Base-by-base conservation (phyloP, 2,797 vertebrate species). In the Emydoidea blandingii region DNA sequence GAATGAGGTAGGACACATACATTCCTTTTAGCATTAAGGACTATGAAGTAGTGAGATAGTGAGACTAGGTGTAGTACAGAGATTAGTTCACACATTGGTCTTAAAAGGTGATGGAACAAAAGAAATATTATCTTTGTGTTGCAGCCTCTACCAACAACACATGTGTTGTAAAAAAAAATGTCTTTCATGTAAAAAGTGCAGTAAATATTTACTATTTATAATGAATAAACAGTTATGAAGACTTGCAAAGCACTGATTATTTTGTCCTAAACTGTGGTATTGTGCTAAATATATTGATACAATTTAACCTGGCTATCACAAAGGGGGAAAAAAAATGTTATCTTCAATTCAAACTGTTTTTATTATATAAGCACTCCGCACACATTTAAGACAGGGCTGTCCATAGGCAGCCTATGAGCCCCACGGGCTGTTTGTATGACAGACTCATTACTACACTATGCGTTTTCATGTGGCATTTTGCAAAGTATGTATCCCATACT, bases 141-240 rank as follows among this genome's bases (percentile, higher is more conserved):
- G 98, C 98, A 97, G 98, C 98, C 98, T 99, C 98, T 98, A 85
- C 98, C 97, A 97, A 98, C 98, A 99, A 98, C 97, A 92, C 97
- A 93, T 44, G 98, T 98, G 98, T 99, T 99, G 98, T 98, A 98
- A 98, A 98, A 97, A 97, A 89, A 47, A 78, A 98, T 59, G 98
- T 99, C 98, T 98, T 98, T 98, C 98, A 98, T 99, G 99, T 99
- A 99, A 98, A 98, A 99, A 99, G 96, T 98, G 98, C 99, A 98
- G 99, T 99, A 99, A 98, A 99, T 98, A 98, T 98, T 98, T 99
- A 98, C 99, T 99, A 99, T 99, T 99, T 99, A 99, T 99, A 98
- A 99, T 99, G 98, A 99, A 99, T 98, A 98, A 98, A 98, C 98
- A 97, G 97, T 98, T 98, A 98, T 98, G 98, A 98, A 98, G 98